These are phyloP conservation scores for Trachelipus rathkii DNA, from an alignment of 1,140 invertebrate genomes.

Conservation along the genomic window DNA sequence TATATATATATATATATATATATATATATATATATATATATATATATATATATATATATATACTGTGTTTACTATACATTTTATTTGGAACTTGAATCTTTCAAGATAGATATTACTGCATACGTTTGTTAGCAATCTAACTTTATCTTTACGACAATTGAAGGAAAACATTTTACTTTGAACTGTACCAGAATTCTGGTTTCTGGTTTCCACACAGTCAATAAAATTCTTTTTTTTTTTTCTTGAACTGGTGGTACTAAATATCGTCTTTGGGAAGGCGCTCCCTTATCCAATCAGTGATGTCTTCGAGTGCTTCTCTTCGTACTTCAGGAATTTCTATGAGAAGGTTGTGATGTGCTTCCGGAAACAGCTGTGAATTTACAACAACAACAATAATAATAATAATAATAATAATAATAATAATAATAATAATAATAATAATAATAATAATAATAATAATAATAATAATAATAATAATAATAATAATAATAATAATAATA, in stretches of 20 bases:
- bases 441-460: too few relatives aligned
- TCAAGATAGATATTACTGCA: too few relatives aligned
- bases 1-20: neutral
- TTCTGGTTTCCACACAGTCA: neutral
- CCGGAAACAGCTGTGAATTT: conserved; percentile 36
- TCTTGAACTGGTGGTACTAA: neutral
- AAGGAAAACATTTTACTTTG: too few relatives aligned
- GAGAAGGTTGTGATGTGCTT: conserved; percentile 43
- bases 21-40: conserved; percentile 14
- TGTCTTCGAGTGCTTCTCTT: conserved; percentile 44
- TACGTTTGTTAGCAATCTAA: too few relatives aligned
- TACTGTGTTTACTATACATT: too few relatives aligned
- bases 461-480: too few relatives aligned
- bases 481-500: too few relatives aligned
- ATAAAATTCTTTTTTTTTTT: neutral
- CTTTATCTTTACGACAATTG: too few relatives aligned
- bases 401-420: too few relatives aligned
- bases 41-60: conserved; percentile 1
- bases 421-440: too few relatives aligned
- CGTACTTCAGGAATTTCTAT: conserved; percentile 41
- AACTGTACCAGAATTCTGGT: neutral
- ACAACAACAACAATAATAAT: neutral
- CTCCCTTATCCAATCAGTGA: conserved; percentile 42
- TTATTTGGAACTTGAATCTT: too few relatives aligned
- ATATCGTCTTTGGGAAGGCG: conserved; percentile 17